A percentile compares a stretch with the other conserved stretches of the same genome.
Conservation (phyloP, 2,113 vertebrate species). For the Petaurus breviceps region DNA sequence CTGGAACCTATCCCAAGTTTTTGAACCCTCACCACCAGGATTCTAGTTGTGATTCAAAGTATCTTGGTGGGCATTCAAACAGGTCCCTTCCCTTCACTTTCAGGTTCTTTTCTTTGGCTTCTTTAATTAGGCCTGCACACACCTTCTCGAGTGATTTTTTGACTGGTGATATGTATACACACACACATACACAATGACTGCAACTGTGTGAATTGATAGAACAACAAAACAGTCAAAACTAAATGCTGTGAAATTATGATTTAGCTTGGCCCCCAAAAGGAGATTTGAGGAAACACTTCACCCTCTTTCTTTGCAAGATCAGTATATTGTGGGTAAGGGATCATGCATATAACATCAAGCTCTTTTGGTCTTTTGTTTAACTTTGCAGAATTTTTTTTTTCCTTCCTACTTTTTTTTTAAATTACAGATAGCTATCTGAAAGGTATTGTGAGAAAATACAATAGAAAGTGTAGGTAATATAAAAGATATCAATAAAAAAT, state of each 20-base stretch:
- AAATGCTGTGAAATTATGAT: not conserved
- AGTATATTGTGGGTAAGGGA: not conserved
- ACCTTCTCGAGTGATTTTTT: not conserved
- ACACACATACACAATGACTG: not conserved
- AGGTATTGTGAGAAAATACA: not conserved
- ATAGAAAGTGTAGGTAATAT: not conserved
- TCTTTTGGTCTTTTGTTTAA: not conserved
- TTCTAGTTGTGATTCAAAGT: not conserved
- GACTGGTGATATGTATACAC: not conserved
- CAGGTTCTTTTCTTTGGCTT: not conserved
- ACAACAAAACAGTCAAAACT: not conserved
- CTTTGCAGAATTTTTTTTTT: not conserved
- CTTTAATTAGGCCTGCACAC: too few relatives aligned
- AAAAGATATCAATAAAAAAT: not conserved
- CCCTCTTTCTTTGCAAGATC: not conserved
- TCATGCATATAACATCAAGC: not conserved
- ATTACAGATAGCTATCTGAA: not conserved
- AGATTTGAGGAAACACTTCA: not conserved
- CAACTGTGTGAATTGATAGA: not conserved
- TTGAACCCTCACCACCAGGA: not conserved
- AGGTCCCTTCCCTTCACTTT: not conserved
- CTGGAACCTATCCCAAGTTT: not conserved
- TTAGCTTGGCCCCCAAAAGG: not conserved
- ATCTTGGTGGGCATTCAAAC: not conserved
- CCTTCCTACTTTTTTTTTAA: not conserved